Evolutionary conservation across 2,113 vertebrate genomes (phyloP).

Genomic region (Pachycephala philippinensis): DNA sequence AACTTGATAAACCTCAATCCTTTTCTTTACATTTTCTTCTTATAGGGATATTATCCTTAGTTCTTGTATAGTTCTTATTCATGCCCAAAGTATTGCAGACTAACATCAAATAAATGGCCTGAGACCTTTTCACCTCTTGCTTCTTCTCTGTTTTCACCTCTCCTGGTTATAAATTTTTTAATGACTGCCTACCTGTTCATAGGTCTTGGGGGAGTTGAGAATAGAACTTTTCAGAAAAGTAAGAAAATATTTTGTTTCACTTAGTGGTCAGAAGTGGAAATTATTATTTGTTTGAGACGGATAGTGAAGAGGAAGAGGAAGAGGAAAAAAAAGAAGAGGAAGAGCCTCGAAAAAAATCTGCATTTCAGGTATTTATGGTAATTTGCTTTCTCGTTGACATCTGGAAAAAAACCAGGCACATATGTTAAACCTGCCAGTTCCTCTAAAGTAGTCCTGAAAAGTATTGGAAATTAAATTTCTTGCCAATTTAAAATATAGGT

Average conservation of each 20-base stretch:
- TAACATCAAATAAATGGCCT: not conserved
- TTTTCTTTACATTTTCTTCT: slow-evolving; percentile 31
- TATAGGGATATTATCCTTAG: not conserved
- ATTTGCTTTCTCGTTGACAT: not conserved
- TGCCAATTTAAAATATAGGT: not conserved
- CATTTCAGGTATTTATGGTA: slow-evolving; percentile 85
- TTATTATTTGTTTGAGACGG: slow-evolving; percentile 99
- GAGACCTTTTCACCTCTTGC: slow-evolving; percentile 13
- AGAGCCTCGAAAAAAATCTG: slow-evolving; percentile 87
- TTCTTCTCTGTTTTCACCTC: slow-evolving; percentile 14
- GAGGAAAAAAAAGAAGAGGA: slow-evolving; percentile 87
- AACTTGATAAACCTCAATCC: not conserved
- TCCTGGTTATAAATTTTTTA: slow-evolving; percentile 14
- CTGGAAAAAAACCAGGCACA: not conserved
- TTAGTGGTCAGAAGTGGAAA: slow-evolving; percentile 99
- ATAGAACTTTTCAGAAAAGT: slow-evolving; percentile 58
- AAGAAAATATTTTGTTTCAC: slow-evolving; percentile 77
- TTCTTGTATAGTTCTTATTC: not conserved
- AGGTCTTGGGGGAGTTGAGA: slow-evolving; percentile 26
- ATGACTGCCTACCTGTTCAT: not conserved
- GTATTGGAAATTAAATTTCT: not conserved
- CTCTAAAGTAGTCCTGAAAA: not conserved
- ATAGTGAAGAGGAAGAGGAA: slow-evolving; percentile 98
- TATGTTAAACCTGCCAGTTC: not conserved
- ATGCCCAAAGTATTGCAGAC: not conserved